Base-by-base conservation (phyloP, 2,888 invertebrate species). In the Apotomis betuletana region DNA sequence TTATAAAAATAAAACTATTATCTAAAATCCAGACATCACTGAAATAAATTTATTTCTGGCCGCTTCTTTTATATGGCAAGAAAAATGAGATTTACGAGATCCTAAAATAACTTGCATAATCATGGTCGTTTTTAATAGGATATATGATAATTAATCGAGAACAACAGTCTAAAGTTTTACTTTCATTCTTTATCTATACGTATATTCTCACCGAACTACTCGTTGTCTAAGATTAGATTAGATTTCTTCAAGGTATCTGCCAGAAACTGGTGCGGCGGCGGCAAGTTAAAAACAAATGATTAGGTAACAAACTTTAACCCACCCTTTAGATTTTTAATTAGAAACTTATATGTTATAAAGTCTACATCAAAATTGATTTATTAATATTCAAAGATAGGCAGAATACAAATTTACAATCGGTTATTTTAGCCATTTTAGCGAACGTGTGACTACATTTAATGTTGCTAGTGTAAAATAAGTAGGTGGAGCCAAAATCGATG, bases 151-250 rank as follows among this genome's bases (percentile, higher is more conserved):
- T 62, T 65, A 65, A 67, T 62, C 51, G 36, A 49, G 54, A 46
- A 61, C 3, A 13, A 44, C 5, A 46, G 6, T 46, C 52, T 41
- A 59, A 58, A 27, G 41, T 41, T 54, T 63, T 54, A 55, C n/a
- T 62, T 60, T 62, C 36, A 52, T 52, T 67, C 52, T 62, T 67
- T 63, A 63, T 46, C 51, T 69, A 57, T 62, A 67, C 52, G 60
- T 41, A 55, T 46, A 54, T 58, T 63, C 38, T 68, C 58, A 36
- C 63, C 55, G 61, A 59, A 38, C 64, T 57, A 46, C 67, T 67
- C 67, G 44, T 6, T 67, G 70, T 74, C 74, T 74, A 74, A 74
- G 58, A 70, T 67, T 67, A 70, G 74, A 74, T 70, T 74, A 74
- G 61, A 57, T 63, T 70, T 67, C 57, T 46, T 70, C 71, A 62